These are phyloP conservation scores for Sebastes steindachneri DNA, from an alignment of 2,797 vertebrate genomes.

Conservation along the genomic window DNA sequence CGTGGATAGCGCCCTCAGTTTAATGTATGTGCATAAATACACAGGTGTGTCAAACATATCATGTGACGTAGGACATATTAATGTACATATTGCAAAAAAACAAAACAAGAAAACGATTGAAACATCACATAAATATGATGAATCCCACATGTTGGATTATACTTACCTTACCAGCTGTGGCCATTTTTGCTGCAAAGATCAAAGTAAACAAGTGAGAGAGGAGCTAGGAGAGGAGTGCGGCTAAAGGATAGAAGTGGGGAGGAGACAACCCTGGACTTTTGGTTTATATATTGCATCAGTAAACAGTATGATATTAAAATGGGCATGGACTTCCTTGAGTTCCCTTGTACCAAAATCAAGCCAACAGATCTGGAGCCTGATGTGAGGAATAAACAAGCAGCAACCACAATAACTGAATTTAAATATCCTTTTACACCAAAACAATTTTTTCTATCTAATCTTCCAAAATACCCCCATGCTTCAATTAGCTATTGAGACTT, in stretches of 20 bases:
- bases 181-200: slow-evolving; percentile 40
- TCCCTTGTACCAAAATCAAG: neutral
- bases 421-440: neutral
- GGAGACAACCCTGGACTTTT: neutral
- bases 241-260: neutral
- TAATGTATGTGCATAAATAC: neutral
- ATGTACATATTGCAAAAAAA: neutral
- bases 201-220: neutral
- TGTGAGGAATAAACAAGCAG: neutral
- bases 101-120: neutral
- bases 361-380: neutral
- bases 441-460: too few species aligned
- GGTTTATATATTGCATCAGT: neutral
- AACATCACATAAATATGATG: neutral
- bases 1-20: too few species aligned
- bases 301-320: neutral
- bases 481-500: neutral
- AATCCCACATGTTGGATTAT: neutral
- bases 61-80: neutral
- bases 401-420: neutral
- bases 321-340: neutral
- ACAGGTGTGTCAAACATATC: neutral
- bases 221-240: neutral
- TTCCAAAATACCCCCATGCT: neutral
- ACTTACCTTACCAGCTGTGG: slow-evolving; percentile 71